Percentiles rank a stretch among this genome's conserved stretches.
Evolutionary conservation across 2,113 vertebrate genomes (phyloP).

Genomic region (Oncorhynchus keta): DNA sequence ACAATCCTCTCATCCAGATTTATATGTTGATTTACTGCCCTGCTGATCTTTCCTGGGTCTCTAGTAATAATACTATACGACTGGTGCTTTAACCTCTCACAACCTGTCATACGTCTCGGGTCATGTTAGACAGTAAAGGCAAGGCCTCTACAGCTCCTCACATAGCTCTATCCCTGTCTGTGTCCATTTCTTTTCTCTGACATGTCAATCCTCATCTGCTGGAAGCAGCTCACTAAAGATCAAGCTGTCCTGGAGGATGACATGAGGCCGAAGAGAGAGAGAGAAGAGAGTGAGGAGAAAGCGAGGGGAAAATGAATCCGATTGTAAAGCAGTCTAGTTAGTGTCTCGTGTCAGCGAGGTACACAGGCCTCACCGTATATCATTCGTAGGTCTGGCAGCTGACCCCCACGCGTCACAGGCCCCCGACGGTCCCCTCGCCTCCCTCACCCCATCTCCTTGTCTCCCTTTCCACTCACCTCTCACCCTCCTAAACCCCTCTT

Average conservation of each 20-base stretch:
- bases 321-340: conserved; percentile 72
- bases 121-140: not conserved
- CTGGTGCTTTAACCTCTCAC: conserved; percentile 35
- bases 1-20: conserved; percentile 30
- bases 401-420: conserved; percentile 65
- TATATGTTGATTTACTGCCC: conserved; percentile 24
- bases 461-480: conserved; percentile 38
- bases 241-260: conserved; percentile 9
- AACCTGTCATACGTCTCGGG: conserved; percentile 13
- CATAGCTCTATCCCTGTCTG: not conserved
- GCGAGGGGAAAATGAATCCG: conserved; percentile 31
- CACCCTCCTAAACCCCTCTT: conserved; percentile 25
- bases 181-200: not conserved
- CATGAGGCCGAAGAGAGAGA: not conserved
- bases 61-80: conserved; percentile 31
- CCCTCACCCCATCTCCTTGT: not conserved
- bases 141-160: not conserved
- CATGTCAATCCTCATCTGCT: conserved; percentile 31
- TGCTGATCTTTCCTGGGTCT: conserved; percentile 28
- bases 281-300: conserved; percentile 18
- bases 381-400: conserved; percentile 64
- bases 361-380: conserved; percentile 52
- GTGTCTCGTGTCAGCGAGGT: conserved; percentile 56
- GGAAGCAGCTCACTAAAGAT: conserved; percentile 7
- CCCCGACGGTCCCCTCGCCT: conserved; percentile 56